phyloP scores from a whole-genome alignment of 1,140 invertebrate species.

The Drosophila nasuta region DNA sequence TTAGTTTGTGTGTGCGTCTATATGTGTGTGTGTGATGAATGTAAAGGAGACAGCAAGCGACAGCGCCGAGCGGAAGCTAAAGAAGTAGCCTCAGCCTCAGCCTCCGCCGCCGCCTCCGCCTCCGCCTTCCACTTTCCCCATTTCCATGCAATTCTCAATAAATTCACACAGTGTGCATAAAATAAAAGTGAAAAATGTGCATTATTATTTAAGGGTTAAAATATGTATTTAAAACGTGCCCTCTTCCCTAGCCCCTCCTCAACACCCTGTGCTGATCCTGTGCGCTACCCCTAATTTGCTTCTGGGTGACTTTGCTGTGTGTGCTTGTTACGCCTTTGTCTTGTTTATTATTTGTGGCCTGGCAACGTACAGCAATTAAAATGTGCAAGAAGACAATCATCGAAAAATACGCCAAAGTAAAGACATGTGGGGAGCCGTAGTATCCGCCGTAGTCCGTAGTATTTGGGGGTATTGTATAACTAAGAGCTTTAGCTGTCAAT shows the following conservation, averaged over 20 bases:
- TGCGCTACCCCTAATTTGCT: conserved; percentile 12
- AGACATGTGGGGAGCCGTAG: neutral
- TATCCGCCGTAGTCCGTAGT: too few relatives aligned
- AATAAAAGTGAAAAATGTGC: conserved; percentile 48
- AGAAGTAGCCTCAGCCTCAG: conserved; percentile 13
- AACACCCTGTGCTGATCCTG: neutral
- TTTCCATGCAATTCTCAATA: conserved; percentile 61
- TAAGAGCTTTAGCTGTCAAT: conserved; percentile 49
- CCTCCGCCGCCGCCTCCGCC: neutral
- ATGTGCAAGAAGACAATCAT: conserved; percentile 78
- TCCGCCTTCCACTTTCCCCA: conserved; percentile 5
- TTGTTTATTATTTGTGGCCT: conserved; percentile 79
- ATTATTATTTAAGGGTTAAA: conserved; percentile 80
- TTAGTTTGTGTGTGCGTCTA: conserved; percentile 6
- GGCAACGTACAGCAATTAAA: conserved; percentile 75
- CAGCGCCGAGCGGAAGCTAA: conserved; percentile 10
- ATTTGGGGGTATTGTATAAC: neutral
- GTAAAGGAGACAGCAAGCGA: neutral
- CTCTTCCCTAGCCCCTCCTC: neutral
- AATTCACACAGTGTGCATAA: conserved; percentile 55
- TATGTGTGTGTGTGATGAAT: conserved; percentile 30
- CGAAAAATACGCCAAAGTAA: conserved; percentile 32
- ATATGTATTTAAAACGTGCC: conserved; percentile 19
- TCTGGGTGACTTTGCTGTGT: conserved; percentile 25
- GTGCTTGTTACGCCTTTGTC: conserved; percentile 64